A percentile compares a stretch with the other conserved stretches of the same genome.
Evolutionary conservation across 1,140 invertebrate genomes (phyloP).

Genomic region (Zophobas morio): DNA sequence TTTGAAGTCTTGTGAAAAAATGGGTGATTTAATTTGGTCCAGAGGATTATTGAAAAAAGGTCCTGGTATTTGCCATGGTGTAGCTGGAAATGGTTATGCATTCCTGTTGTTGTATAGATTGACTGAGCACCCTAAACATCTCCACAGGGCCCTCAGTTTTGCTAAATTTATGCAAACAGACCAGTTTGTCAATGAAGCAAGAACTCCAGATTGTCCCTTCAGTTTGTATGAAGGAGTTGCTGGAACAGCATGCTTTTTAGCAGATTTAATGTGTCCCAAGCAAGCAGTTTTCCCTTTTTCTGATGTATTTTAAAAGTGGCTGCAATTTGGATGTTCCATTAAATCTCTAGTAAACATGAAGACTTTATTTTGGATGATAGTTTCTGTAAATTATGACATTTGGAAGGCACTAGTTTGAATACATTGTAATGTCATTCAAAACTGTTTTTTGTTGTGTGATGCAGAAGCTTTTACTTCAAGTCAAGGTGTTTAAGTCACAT

Average conservation of each 20-base stretch:
- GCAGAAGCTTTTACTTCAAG: no score
- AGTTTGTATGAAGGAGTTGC: constrained; percentile 90
- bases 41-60: constrained; percentile 87
- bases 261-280: constrained; percentile 82
- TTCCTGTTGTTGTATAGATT: constrained; percentile 86
- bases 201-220: constrained; percentile 86
- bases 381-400: no score
- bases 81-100: constrained; percentile 89
- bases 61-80: constrained; percentile 87
- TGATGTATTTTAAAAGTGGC: constrained; percentile 75
- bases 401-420: no score
- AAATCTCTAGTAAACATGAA: neutral
- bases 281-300: constrained; percentile 89
- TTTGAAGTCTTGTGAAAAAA: constrained; percentile 77
- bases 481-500: no score
- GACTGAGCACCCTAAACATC: constrained; percentile 79
- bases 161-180: constrained; percentile 81
- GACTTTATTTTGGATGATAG: no score
- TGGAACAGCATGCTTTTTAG: constrained; percentile 87
- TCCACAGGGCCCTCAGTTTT: constrained; percentile 83
- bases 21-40: constrained; percentile 84
- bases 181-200: constrained; percentile 77
- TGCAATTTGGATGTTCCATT: constrained; percentile 6
- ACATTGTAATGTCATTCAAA: no score
- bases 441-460: no score